Evolutionary conservation across 2,113 vertebrate species (phyloP).

Genomic region (Scartelaos histophorus): DNA sequence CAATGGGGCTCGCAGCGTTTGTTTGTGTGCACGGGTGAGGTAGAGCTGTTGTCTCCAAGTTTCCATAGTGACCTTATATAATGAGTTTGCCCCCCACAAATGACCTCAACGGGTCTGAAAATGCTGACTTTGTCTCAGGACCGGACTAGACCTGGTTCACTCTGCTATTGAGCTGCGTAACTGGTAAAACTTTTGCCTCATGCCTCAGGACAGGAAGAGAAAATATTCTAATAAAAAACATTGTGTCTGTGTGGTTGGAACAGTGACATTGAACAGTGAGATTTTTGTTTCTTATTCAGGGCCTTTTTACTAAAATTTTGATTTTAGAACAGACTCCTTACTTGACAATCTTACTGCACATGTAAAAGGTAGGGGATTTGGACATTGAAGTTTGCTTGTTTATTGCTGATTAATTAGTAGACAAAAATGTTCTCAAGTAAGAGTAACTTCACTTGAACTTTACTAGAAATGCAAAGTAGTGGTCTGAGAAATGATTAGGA

Average conservation of each 20-base stretch:
- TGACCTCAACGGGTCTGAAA: neutral
- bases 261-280: neutral
- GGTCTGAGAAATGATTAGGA: no score
- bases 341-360: no score
- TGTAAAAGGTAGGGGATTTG: no score
- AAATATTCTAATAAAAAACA: neutral
- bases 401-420: no score
- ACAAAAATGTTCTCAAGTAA: no score
- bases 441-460: no score
- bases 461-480: no score
- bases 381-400: no score
- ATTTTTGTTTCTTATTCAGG: neutral
- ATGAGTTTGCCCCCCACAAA: neutral
- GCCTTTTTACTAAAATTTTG: no score
- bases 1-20: neutral
- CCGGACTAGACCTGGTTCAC: neutral
- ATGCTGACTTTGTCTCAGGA: neutral
- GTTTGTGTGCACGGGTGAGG: neutral
- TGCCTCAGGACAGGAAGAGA: neutral
- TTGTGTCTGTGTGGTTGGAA: neutral
- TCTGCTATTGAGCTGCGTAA: neutral
- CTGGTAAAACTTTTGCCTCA: neutral
- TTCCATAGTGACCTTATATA: neutral
- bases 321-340: no score
- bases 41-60: neutral